Percentiles rank a stretch among this genome's conserved stretches.
phyloP scores from a whole-genome alignment of 2,888 invertebrate genomes.

The Brachyptera putata region DNA sequence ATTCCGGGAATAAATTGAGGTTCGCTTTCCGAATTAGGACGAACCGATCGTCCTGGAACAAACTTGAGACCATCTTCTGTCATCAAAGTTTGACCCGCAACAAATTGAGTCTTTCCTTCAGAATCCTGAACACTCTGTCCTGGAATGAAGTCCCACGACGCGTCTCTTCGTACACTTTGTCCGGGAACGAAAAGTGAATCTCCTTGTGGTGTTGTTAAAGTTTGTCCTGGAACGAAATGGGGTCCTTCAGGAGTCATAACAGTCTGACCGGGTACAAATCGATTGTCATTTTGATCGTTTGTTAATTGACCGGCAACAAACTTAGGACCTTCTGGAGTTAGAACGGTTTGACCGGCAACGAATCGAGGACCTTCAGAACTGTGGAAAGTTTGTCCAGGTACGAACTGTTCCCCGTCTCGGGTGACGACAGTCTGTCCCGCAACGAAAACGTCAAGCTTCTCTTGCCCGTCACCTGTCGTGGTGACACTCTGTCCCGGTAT shows the following conservation, averaged over 20 bases:
- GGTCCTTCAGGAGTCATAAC: conserved; percentile 57
- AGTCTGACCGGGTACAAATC: conserved; percentile 60
- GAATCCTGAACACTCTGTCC: conserved; percentile 59
- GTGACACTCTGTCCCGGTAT: conserved; percentile 68
- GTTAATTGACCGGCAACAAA: conserved; percentile 59
- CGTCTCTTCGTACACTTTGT: conserved; percentile 53
- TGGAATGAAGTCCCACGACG: conserved; percentile 58
- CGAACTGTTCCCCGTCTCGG: conserved; percentile 55
- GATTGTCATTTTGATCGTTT: conserved; percentile 43
- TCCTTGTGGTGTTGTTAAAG: conserved; percentile 49
- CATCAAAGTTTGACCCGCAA: conserved; percentile 60
- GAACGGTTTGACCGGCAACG: conserved; percentile 58
- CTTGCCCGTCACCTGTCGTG: conserved; percentile 35
- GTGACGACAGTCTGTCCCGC: conserved; percentile 63
- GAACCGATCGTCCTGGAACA: conserved; percentile 60
- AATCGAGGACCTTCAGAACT: conserved; percentile 53
- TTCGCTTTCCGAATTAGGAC: conserved; percentile 49
- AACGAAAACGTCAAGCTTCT: conserved; percentile 58
- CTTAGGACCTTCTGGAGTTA: conserved; percentile 57
- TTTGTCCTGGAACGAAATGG: conserved; percentile 59
- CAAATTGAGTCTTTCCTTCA: conserved; percentile 53
- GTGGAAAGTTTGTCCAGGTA: conserved; percentile 63
- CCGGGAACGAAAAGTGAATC: conserved; percentile 58
- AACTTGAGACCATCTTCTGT: conserved; percentile 61
- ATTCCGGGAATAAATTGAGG: conserved; percentile 57